Evolutionary conservation across 2,797 vertebrate species (phyloP).

Genomic region (Eptatretus atami): DNA sequence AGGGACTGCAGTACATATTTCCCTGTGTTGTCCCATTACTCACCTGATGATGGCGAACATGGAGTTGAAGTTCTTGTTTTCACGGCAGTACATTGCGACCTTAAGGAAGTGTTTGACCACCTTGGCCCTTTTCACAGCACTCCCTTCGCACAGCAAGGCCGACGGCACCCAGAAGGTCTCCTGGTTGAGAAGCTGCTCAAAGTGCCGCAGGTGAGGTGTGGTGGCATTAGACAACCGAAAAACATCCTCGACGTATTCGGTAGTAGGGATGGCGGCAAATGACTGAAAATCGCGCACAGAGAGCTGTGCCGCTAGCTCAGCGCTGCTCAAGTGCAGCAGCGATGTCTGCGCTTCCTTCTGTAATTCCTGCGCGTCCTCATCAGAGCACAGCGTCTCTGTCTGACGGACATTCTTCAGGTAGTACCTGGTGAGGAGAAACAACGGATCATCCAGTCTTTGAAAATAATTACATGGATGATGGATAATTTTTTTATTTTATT

Average conservation of each 20-base stretch:
- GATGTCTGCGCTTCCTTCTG: constrained; percentile 65
- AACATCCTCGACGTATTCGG: constrained; percentile 82
- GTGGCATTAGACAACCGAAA: constrained; percentile 56
- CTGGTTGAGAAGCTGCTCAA: constrained; percentile 90
- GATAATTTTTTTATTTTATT: neutral
- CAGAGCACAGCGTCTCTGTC: constrained; percentile 81
- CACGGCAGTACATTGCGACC: constrained; percentile 76
- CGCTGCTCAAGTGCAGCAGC: constrained; percentile 62
- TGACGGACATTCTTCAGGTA: constrained; percentile 99
- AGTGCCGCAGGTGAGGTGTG: constrained; percentile 55
- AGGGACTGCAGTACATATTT: too few species aligned
- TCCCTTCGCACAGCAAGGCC: constrained; percentile 64
- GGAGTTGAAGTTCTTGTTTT: constrained; percentile 99
- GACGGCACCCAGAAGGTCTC: constrained; percentile 97
- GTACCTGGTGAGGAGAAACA: constrained; percentile 25
- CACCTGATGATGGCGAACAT: constrained; percentile 99
- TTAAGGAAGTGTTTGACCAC: constrained; percentile 93
- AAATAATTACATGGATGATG: neutral
- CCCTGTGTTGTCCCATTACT: constrained; percentile 6
- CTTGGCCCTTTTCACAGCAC: constrained; percentile 95
- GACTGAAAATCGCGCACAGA: constrained; percentile 86
- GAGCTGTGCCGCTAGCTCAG: constrained; percentile 79
- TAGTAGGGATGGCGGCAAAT: constrained; percentile 86
- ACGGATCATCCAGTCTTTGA: neutral
- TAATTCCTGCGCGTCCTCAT: constrained; percentile 85